A percentile compares a stretch with the other conserved stretches of the same genome.
Evolutionary conservation across 2,113 vertebrate genomes (phyloP).

Genomic region (Thunnus maccoyii): DNA sequence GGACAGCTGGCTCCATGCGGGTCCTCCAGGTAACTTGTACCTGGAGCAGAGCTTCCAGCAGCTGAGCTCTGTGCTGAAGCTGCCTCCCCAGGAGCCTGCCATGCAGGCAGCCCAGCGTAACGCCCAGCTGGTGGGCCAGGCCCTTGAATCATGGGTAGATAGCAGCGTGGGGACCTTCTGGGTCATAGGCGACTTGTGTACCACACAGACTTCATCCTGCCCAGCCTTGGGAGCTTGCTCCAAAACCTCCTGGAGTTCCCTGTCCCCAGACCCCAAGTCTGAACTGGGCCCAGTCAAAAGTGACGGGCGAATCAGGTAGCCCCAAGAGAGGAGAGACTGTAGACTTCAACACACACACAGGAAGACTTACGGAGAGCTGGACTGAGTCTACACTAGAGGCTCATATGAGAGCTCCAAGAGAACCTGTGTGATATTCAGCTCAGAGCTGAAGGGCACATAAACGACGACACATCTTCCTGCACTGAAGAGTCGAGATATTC

Average conservation of each 20-base stretch:
- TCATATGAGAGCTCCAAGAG: constrained; percentile 20
- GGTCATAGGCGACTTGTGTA: constrained; percentile 87
- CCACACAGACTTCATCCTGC: constrained; percentile 84
- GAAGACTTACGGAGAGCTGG: constrained; percentile 17
- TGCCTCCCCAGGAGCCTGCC: constrained; percentile 83
- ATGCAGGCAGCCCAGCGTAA: constrained; percentile 82
- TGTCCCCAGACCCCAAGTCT: constrained; percentile 95
- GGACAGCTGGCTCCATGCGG: constrained; percentile 92
- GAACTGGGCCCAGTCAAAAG: constrained; percentile 93
- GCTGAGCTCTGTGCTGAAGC: constrained; percentile 89
- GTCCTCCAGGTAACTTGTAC: constrained; percentile 92
- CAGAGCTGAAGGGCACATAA: constrained; percentile 51
- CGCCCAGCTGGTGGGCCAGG: constrained; percentile 85
- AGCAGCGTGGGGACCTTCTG: constrained; percentile 87
- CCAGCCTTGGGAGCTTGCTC: constrained; percentile 86
- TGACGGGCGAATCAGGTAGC: constrained; percentile 96
- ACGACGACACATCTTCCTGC: constrained; percentile 44
- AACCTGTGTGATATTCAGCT: constrained; percentile 23
- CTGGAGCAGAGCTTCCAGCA: constrained; percentile 97
- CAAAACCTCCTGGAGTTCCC: constrained; percentile 93
- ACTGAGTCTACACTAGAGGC: constrained; percentile 13
- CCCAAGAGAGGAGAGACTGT: constrained; percentile 44
- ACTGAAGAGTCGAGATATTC: constrained; percentile 25
- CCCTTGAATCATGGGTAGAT: constrained; percentile 92
- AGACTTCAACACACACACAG: neutral